A percentile compares a stretch with the other conserved stretches of the same genome.
Conservation (phyloP, 2,797 vertebrate species). For the Fringilla coelebs region DNA sequence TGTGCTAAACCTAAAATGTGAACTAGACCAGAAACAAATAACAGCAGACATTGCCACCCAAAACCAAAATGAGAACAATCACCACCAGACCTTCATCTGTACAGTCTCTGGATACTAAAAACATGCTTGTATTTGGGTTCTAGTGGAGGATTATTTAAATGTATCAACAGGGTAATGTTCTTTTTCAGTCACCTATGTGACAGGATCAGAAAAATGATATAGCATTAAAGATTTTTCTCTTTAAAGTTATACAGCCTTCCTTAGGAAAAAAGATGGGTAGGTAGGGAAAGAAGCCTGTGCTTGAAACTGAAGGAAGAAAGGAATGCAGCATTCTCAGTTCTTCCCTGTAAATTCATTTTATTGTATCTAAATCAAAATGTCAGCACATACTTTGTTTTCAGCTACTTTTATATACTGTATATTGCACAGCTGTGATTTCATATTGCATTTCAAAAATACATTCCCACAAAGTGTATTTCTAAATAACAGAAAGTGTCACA, state of each 20-base stretch:
- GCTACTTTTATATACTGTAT: conserved; percentile 34
- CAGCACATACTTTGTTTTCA: conserved; percentile 44
- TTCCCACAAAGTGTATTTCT: neutral
- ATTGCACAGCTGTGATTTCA: conserved; percentile 31
- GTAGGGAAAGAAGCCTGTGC: conserved; percentile 1
- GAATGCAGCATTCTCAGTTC: conserved; percentile 40
- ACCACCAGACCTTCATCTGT: neutral
- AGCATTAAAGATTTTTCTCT: conserved; percentile 22
- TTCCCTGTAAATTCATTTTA: conserved; percentile 64
- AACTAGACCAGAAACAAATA: neutral
- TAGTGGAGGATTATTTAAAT: neutral
- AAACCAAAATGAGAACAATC: neutral
- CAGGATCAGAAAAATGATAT: conserved; percentile 55
- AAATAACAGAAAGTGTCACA: conserved; percentile 40
- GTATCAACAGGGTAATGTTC: neutral
- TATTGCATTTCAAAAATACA: conserved; percentile 25
- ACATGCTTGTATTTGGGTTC: neutral
- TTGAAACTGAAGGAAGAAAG: conserved; percentile 43
- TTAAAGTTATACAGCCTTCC: conserved; percentile 38
- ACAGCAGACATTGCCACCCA: neutral
- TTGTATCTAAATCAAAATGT: conserved; percentile 66
- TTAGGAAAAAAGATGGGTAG: neutral
- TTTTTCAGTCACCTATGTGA: conserved; percentile 4
- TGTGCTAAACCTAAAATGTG: neutral
- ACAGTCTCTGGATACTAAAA: neutral